Evolutionary conservation across 2,888 invertebrate species (phyloP).

Genomic region (Caenorhabditis sp.): DNA sequence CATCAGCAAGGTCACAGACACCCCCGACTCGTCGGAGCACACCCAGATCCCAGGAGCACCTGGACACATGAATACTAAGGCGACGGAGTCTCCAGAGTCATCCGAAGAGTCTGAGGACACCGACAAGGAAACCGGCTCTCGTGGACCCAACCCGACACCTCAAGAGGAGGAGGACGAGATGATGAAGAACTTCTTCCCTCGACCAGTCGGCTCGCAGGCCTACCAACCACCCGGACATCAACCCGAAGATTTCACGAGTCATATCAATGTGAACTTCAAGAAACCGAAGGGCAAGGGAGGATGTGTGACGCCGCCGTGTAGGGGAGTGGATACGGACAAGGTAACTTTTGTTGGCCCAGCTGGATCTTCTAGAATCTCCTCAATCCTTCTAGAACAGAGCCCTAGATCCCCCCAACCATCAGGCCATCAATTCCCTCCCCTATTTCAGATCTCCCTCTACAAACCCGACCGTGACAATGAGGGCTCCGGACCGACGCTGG

Average conservation of each 20-base stretch:
- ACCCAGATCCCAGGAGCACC: conserved; percentile 27
- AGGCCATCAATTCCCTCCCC: too few relatives aligned
- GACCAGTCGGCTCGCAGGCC: conserved; percentile 61
- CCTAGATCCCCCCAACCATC: too few relatives aligned
- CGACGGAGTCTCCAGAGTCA: background rate
- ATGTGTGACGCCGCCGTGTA: conserved; percentile 42
- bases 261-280: conserved; percentile 70
- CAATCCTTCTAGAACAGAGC: too few relatives aligned
- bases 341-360: background rate
- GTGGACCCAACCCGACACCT: conserved; percentile 21
- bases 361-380: too few relatives aligned
- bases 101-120: background rate
- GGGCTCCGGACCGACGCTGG: conserved; percentile 55
- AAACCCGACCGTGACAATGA: conserved; percentile 63
- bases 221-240: conserved; percentile 69
- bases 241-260: conserved; percentile 59
- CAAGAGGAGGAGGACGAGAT: conserved; percentile 59
- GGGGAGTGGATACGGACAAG: conserved; percentile 64
- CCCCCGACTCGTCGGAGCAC: conserved; percentile 4
- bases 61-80: background rate
- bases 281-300: conserved; percentile 58
- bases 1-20: conserved; percentile 27
- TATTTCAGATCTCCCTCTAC: conserved; percentile 63
- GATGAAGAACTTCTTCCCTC: conserved; percentile 65
- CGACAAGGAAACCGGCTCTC: background rate